Base-by-base conservation (phyloP, 1,140 invertebrate genomes). In the Drosophila nikananu region DNA sequence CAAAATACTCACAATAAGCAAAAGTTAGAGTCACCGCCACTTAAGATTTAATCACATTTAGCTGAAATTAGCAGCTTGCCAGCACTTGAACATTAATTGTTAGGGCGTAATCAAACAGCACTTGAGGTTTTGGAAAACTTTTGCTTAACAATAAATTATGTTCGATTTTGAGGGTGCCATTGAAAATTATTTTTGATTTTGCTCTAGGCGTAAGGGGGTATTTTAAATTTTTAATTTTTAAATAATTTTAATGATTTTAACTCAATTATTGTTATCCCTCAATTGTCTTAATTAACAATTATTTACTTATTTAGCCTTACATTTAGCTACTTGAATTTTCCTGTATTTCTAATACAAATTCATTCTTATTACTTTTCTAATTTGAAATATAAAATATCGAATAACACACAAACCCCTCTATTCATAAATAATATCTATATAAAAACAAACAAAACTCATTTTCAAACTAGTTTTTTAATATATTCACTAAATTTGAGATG, bases 31-130 rank as follows among this genome's bases (percentile, higher is more conserved):
- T 68, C 48, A 72, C 46, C n/a, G 44, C 35, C 52, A 60, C 67
- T 73, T 73, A 49, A 73, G 70, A 72, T 73, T 37, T 60, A 73
- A 72, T 73, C 70, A 42, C 63, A 23, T 9, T 51, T 73, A 37
- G 8, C 27, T 54, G 39, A 71, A 71, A 71, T 71, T 67, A 71
- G 67, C 67, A 55, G 32, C 21, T 30, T 48, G 37, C 7, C 23
- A 21, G 30, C 68, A 73, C 71, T 73, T 52, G 30, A 73, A 23
- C 48, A 73, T 52, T 73, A 52, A 73, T 73, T 73, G 15, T 19
- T n/a, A n/a, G 3, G 3, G 6, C 12, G 27, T 61, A 72, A 41
- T 73, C 35, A 19, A 71, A 72, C 15, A 35, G 39, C 52, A 72
- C 44, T 73, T 72, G 13, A 30, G 52, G 25, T 46, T 46, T 55